Evolutionary conservation across 2,113 vertebrate species (phyloP).

Genomic region (Cyprinodon brontotheroides): DNA sequence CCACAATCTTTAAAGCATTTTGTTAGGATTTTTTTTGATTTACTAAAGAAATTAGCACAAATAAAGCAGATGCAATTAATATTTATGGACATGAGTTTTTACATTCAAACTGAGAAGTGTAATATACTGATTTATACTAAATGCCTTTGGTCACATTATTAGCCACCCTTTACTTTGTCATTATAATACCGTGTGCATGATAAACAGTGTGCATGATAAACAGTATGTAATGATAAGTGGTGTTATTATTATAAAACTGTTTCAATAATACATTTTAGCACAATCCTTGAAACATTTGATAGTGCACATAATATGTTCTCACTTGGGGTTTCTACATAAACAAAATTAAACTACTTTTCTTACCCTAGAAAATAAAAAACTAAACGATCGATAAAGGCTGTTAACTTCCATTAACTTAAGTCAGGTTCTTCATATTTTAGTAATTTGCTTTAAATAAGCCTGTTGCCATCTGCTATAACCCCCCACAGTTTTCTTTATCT

Average conservation of each 20-base stretch:
- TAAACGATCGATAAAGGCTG: neutral
- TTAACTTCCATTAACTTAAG: neutral
- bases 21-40: neutral
- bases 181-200: too few species aligned
- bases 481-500: neutral
- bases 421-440: neutral
- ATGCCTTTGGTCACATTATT: too few species aligned
- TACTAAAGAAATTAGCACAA: too few species aligned
- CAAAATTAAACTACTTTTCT: neutral
- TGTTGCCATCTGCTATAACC: conserved; percentile 20
- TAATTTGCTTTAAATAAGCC: neutral
- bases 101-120: too few species aligned
- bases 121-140: too few species aligned
- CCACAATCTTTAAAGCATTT: neutral
- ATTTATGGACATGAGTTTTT: too few species aligned
- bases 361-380: neutral
- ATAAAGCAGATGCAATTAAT: too few species aligned
- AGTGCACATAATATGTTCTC: neutral
- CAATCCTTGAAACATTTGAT: neutral
- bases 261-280: neutral
- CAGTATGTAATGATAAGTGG: too few species aligned
- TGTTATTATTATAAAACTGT: neutral
- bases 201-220: too few species aligned
- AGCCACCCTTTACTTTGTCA: too few species aligned
- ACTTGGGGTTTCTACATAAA: neutral